These are phyloP conservation scores for Arothron firmamentum DNA, from an alignment of 2,113 vertebrate species.

Conservation along the genomic window DNA sequence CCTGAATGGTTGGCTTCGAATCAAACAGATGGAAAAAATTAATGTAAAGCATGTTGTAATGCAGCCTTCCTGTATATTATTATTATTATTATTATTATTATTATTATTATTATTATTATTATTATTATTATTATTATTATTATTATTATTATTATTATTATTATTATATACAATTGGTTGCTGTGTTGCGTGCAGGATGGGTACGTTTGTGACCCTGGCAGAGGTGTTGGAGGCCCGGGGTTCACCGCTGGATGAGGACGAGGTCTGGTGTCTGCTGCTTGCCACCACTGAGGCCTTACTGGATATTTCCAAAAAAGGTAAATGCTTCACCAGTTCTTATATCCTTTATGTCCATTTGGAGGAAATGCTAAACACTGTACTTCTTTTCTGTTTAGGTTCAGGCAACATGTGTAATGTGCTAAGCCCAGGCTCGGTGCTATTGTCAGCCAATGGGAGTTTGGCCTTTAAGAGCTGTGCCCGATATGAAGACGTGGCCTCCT, in stretches of 20 bases:
- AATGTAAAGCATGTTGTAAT: too few relatives aligned
- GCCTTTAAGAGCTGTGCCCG: slow-evolving; percentile 79
- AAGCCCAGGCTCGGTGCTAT: slow-evolving; percentile 82
- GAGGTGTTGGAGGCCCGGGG: slow-evolving; percentile 83
- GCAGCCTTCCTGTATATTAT: too few relatives aligned
- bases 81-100: too few relatives aligned
- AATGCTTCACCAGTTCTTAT: not conserved
- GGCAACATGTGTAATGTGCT: slow-evolving; percentile 74
- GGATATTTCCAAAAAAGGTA: slow-evolving; percentile 79
- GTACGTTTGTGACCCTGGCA: slow-evolving; percentile 82
- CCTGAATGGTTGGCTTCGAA: too few relatives aligned
- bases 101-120: too few relatives aligned
- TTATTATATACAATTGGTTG: not conserved
- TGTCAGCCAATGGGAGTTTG: slow-evolving; percentile 77
- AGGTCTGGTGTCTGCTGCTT: slow-evolving; percentile 85
- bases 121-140: too few relatives aligned
- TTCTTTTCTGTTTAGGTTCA: slow-evolving; percentile 58
- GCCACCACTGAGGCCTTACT: slow-evolving; percentile 75
- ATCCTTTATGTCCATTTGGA: not conserved
- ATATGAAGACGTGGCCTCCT: slow-evolving; percentile 74
- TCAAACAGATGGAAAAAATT: too few relatives aligned
- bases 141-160: too few relatives aligned
- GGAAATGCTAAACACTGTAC: not conserved
- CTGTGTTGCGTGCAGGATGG: slow-evolving; percentile 69
- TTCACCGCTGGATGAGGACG: slow-evolving; percentile 81